These are phyloP conservation scores for Drosophila macrothrix DNA, from an alignment of 2,888 invertebrate species.

Conservation along the genomic window DNA sequence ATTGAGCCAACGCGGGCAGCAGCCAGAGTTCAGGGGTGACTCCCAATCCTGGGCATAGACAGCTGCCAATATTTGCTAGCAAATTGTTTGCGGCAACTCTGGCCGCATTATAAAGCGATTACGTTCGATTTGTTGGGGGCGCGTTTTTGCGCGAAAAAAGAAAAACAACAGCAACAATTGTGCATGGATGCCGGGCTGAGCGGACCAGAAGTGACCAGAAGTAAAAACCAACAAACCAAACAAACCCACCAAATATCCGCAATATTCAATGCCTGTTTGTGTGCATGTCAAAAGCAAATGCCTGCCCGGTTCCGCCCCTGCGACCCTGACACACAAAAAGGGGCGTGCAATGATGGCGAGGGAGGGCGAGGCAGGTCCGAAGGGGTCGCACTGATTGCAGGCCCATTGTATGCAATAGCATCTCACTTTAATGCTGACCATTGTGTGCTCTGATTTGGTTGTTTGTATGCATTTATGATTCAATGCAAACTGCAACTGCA, in stretches of 20 bases:
- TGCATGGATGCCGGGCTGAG: conserved; percentile 29
- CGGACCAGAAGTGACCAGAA: neutral
- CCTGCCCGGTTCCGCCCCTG: conserved; percentile 50
- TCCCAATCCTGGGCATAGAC: conserved; percentile 15
- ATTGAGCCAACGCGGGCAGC: conserved; percentile 15
- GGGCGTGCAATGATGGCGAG: conserved; percentile 55
- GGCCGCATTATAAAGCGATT: conserved; percentile 66
- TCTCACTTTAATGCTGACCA: conserved; percentile 70
- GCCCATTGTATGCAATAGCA: conserved; percentile 57
- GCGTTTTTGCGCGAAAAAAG: conserved; percentile 26
- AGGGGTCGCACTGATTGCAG: conserved; percentile 54
- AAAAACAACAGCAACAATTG: conserved; percentile 31
- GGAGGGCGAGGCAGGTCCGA: conserved; percentile 21
- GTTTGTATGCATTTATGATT: conserved; percentile 57
- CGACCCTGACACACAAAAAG: conserved; percentile 41
- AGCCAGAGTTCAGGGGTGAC: conserved; percentile 19
- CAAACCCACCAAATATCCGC: conserved; percentile 17
- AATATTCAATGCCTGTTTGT: conserved; percentile 51
- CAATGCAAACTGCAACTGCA: conserved; percentile 37
- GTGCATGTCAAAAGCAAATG: conserved; percentile 36
- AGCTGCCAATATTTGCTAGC: conserved; percentile 58
- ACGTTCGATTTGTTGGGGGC: conserved; percentile 44
- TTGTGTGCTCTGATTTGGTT: conserved; percentile 67
- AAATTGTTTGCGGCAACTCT: conserved; percentile 55
- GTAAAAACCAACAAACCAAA: conserved; percentile 9